A percentile compares a stretch with the other conserved stretches of the same genome.
Evolutionary conservation across 2,888 invertebrate genomes (phyloP).

Genomic region (Pandemis heparana): DNA sequence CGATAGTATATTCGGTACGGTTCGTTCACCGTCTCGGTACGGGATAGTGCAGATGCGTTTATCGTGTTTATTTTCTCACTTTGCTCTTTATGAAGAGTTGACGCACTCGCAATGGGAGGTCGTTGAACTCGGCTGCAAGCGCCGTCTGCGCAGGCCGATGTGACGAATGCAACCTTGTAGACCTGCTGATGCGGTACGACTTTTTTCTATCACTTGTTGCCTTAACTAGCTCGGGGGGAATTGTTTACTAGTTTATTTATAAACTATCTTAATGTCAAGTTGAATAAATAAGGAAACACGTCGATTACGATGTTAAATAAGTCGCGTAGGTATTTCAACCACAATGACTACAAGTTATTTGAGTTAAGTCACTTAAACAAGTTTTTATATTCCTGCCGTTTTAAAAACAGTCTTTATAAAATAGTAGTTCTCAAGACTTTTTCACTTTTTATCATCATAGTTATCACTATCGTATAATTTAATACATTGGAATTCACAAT

Average conservation of each 20-base stretch:
- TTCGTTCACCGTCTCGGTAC: slow-evolving; percentile 72
- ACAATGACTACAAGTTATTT: neutral
- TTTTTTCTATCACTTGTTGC: slow-evolving; percentile 35
- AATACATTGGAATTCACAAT: neutral
- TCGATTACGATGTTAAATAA: neutral
- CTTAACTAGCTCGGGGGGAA: slow-evolving; percentile 30
- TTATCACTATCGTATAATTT: neutral
- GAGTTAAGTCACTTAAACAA: neutral
- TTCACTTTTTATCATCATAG: neutral
- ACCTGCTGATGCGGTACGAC: slow-evolving; percentile 47
- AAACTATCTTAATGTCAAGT: neutral
- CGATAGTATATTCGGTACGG: slow-evolving; percentile 63
- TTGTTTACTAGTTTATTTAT: neutral
- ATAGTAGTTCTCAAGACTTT: neutral
- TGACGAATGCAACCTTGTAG: slow-evolving; percentile 70
- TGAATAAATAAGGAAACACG: neutral
- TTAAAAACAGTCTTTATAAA: no score
- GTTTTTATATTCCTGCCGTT: neutral
- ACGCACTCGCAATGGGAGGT: slow-evolving; percentile 74
- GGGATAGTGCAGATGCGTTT: slow-evolving; percentile 74
- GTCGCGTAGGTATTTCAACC: neutral
- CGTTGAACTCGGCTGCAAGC: slow-evolving; percentile 72
- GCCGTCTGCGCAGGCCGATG: slow-evolving; percentile 60
- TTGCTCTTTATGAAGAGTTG: slow-evolving; percentile 81
- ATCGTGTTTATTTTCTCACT: slow-evolving; percentile 77